A percentile compares a stretch with the other conserved stretches of the same genome.
phyloP scores from a whole-genome alignment of 2,888 invertebrate genomes.

The Leuctra nigra region DNA sequence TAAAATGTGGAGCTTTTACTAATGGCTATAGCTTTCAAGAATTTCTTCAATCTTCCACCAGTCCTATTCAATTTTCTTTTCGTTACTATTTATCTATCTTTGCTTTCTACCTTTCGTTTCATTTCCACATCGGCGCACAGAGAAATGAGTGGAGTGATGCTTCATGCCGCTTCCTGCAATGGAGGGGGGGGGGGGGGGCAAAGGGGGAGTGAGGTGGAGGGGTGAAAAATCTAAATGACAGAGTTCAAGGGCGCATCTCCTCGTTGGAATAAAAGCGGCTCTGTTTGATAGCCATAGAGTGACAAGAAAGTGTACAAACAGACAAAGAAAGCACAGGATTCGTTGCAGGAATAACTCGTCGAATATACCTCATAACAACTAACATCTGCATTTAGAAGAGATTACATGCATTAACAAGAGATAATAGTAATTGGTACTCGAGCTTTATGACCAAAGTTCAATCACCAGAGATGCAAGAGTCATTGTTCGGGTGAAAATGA shows the following conservation, averaged over 20 bases:
- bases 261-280: too few species aligned
- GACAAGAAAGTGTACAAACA: too few species aligned
- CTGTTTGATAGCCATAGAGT: too few species aligned
- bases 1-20: neutral
- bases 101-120: slow-evolving; percentile 1
- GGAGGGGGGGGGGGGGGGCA: neutral
- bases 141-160: neutral
- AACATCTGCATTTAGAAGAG: too few species aligned
- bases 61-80: slow-evolving; percentile 3
- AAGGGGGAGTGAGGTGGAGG: neutral
- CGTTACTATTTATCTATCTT: slow-evolving; percentile 1
- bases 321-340: too few species aligned
- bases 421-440: too few species aligned
- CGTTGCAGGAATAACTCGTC: too few species aligned
- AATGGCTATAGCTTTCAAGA: neutral
- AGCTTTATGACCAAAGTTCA: too few species aligned
- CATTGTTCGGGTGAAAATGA: too few species aligned
- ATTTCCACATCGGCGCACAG: neutral
- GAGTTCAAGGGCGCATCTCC: neutral
- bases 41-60: neutral
- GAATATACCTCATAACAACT: too few species aligned
- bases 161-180: neutral
- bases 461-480: too few species aligned
- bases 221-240: neutral
- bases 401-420: too few species aligned